A percentile compares a stretch with the other conserved stretches of the same genome.
Conservation (phyloP, 2,113 vertebrate genomes). For the Phalacrocorax pelagicus region DNA sequence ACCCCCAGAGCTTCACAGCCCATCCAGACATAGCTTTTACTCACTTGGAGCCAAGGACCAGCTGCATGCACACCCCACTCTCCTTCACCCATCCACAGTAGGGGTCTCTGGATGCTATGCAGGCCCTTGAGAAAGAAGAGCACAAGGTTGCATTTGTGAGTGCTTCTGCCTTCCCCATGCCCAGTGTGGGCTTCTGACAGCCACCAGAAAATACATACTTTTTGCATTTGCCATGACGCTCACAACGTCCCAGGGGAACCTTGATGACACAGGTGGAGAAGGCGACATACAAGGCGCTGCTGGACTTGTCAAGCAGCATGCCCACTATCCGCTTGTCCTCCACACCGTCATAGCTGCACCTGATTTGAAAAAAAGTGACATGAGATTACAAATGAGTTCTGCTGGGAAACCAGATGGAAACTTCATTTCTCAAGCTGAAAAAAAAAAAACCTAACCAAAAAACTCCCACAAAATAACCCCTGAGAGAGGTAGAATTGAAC, state of each 20-base stretch:
- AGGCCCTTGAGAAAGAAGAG: slow-evolving; percentile 81
- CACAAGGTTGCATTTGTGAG: neutral
- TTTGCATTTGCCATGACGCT: slow-evolving; percentile 91
- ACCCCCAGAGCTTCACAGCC: rapidly evolving
- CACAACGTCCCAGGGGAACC: slow-evolving; percentile 91
- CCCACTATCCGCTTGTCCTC: slow-evolving; percentile 94
- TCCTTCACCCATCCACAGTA: slow-evolving; percentile 96
- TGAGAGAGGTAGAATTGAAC: neutral
- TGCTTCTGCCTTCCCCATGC: rapidly evolving
- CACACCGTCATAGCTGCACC: slow-evolving; percentile 92
- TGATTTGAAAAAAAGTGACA: slow-evolving; percentile 29
- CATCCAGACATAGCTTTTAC: neutral
- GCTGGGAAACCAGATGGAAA: neutral
- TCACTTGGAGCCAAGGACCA: slow-evolving; percentile 85
- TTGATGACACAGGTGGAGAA: slow-evolving; percentile 94
- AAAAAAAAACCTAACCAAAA: neutral
- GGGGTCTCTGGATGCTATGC: slow-evolving; percentile 95
- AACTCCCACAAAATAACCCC: rapidly evolving
- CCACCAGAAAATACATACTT: slow-evolving; percentile 77
- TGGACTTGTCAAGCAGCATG: slow-evolving; percentile 90
- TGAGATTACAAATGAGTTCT: neutral
- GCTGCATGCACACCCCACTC: slow-evolving; percentile 80
- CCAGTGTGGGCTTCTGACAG: rapidly evolving
- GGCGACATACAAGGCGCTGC: slow-evolving; percentile 85
- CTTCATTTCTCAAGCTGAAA: neutral